These are phyloP conservation scores for Drosophila willistoni DNA, from an alignment of 1,140 invertebrate genomes.

Conservation along the genomic window DNA sequence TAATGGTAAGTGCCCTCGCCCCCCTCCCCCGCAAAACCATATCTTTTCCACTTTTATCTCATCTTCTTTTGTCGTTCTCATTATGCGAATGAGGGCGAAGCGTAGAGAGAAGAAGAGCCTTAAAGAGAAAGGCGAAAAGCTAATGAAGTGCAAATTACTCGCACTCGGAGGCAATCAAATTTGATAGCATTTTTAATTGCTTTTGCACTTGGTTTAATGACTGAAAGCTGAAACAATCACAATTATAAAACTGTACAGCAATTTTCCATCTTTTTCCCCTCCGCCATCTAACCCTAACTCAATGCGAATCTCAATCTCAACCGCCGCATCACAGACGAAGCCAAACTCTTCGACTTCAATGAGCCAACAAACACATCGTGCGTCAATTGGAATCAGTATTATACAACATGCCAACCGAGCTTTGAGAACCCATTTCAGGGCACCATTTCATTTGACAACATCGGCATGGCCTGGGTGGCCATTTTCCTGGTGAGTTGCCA, in stretches of 20 bases:
- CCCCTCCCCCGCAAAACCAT: not conserved
- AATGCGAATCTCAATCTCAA: not conserved
- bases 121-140: conserved; percentile 32
- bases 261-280: conserved; percentile 19
- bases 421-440: conserved; percentile 99
- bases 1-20: conserved; percentile 84
- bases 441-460: conserved; percentile 99
- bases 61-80: not conserved
- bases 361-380: conserved; percentile 88
- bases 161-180: conserved; percentile 65
- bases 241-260: conserved; percentile 50
- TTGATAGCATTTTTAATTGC: conserved; percentile 78
- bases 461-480: conserved; percentile 99
- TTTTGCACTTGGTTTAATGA: conserved; percentile 55
- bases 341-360: conserved; percentile 84
- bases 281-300: not conserved
- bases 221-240: conserved; percentile 50
- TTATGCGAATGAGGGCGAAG: conserved; percentile 1
- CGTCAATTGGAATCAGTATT: conserved; percentile 99
- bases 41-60: not conserved
- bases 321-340: conserved; percentile 69
- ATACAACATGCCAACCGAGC: conserved; percentile 95
- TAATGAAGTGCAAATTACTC: conserved; percentile 76
- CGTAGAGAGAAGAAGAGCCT: not conserved
- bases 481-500: conserved; percentile 99